Base-by-base conservation (phyloP, 2,797 vertebrate genomes). In the Eulemur albifrons region DNA sequence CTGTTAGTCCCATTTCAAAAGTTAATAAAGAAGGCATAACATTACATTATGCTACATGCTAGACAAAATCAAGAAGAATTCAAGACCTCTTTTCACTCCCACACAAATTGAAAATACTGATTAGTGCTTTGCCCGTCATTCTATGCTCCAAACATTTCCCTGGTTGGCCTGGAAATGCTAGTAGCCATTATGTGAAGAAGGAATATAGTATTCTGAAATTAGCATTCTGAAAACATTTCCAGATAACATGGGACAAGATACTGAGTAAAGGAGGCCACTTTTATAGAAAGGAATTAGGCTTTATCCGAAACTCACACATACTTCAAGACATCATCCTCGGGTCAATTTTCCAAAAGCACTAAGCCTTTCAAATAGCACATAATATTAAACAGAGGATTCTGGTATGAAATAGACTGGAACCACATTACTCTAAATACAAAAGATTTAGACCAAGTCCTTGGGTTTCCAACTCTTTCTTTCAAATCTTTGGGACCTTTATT, bases 21-120 rank as follows among this genome's bases (percentile, higher is more conserved):
- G 32, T n/a, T 50, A 93, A 61, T 35, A 63, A 48, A 63, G 43
- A 4, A 96, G n/a, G 40, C 2, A 10, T 35, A 35, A 32, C 12
- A 54, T n/a, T 7, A 20, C 40, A 80, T 1, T 83, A n/a, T 50
- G 65, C 25, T 81, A 54, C n/a, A 32, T 17, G 14, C 15, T 59
- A 96, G 96, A 45, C 50, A 70, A 80, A 69, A 91, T 76, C 9
- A 52, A 87, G 69, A 79, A 57, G 57, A 73, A 85, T 61, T 90
- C 54, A 43, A 87, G 38, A 52, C 38, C 35, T 67, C 65, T 63
- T 61, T 48, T 48, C 43, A 80, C 20, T 59, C 65, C 45, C 38
- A 90, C 10, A 4, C 23, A 70, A 87, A 80, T 40, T 50, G 43
- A 61, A 32, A 96, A 59, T 27, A 95, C 38, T 52, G 40, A 59